Percentiles rank a stretch among this genome's conserved stretches.
Evolutionary conservation across 2,888 invertebrate species (phyloP).

Genomic region (Chirona hameri): DNA sequence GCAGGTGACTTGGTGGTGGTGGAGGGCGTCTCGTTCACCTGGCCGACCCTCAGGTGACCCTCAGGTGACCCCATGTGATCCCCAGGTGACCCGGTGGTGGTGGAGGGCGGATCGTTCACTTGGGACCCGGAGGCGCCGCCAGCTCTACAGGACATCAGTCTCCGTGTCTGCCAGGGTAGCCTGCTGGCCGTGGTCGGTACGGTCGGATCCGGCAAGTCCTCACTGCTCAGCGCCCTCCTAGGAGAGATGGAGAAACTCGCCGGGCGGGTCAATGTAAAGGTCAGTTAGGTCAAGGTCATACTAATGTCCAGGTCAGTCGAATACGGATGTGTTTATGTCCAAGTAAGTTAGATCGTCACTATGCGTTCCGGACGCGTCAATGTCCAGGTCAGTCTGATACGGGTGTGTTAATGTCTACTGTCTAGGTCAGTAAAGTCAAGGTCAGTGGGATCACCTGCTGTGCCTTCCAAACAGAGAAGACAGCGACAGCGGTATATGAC

Average conservation of each 20-base stretch:
- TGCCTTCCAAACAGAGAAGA: no score
- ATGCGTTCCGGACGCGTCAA: slow-evolving; percentile 63
- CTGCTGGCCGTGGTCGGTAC: slow-evolving; percentile 82
- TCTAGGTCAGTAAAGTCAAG: no score
- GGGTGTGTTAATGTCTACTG: no score
- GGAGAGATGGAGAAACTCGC: slow-evolving; percentile 49
- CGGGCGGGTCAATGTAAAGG: slow-evolving; percentile 71
- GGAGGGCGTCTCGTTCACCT: no score
- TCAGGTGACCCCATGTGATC: background rate
- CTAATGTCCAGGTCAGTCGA: no score
- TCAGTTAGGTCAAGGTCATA: slow-evolving; percentile 81
- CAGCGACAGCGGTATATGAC: no score
- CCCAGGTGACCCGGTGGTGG: slow-evolving; percentile 68
- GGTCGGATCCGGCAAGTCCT: slow-evolving; percentile 86
- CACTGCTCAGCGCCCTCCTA: slow-evolving; percentile 70
- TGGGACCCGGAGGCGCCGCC: slow-evolving; percentile 71
- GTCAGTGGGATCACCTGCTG: no score
- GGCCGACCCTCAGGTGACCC: no score
- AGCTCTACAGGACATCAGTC: slow-evolving; percentile 68
- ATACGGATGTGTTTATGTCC: no score
- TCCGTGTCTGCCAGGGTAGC: slow-evolving; percentile 66
- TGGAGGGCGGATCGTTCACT: slow-evolving; percentile 81
- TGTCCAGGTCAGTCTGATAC: slow-evolving; percentile 56
- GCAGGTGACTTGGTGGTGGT: no score
- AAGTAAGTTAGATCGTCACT: slow-evolving; percentile 91